Base-by-base conservation (phyloP, 2,888 invertebrate genomes). In the Lasioglossum marginatum region DNA sequence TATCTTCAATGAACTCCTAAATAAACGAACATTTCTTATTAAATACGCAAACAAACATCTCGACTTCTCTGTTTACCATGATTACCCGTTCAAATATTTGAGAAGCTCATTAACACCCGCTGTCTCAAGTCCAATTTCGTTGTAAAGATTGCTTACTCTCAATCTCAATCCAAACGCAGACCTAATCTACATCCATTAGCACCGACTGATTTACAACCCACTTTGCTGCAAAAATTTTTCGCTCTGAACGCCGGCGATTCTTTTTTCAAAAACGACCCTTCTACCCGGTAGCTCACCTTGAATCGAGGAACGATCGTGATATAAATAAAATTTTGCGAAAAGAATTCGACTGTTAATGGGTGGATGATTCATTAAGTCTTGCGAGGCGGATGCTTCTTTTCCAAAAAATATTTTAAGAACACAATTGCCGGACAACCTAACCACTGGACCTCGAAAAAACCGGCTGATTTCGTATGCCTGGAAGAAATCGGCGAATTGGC, bases 401-500 rank as follows among this genome's bases (percentile, higher is more conserved):
- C 52, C 3, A 10, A 52, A 10, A 14, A 48, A 6, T 10, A 2
- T 23, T 5, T 45, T 45, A 45, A 45, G 45, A 4, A 45, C 16
- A 19, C 16, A 19, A 5, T 19, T 45, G 45, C 16, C 16, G 45
- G 45, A 45, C 45, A 45, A 4, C 4, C 16, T 16, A 4, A 14
- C 4, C 16, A 5, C 45, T 5, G 45, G 16, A 45, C 16, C 16
- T 45, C 16, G 45, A 52, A 52, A 52, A 52, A 23, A 23, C 23
- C 48, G 8, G 2, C 23, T 23, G 48, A 19, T 23, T 52, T 52
- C 8, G 23, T 2, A 8, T 23, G 23, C 0, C 48, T 23, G 57
- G 48, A 70, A 84, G 75, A 76, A 81, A 78, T 76, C 60, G 19
- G 45, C 77, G 63, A 57, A 63, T 63, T 73, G 23, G 74, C 43